Base-by-base conservation (phyloP, 2,113 vertebrate species). In the Lampris incognitus region DNA sequence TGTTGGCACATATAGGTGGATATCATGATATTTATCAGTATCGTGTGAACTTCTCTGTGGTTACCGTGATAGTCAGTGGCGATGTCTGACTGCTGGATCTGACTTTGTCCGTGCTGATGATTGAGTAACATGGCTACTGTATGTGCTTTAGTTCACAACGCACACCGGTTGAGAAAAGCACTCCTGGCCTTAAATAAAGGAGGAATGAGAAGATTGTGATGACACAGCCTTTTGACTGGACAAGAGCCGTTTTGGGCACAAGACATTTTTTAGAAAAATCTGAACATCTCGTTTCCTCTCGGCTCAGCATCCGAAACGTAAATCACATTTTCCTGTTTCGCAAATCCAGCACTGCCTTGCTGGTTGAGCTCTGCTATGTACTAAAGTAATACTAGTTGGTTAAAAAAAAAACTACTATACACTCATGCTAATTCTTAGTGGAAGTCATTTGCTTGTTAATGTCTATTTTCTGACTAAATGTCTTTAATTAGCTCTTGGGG, bases 101-200 rank as follows among this genome's bases (percentile, higher is more conserved):
- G 6, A n/a, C 60, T 42, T 46, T 46, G 10, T 63, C 60, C 60
- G 5, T 11, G 60, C 41, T 63, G 60, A 63, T 63, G 60, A 44
- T 8, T 55, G 51, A 68, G 52, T 52, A 56, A 40, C 66, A 24
- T 9, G 42, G 39, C 40, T 68, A 68, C 66, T 24, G 3, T 56
- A 56, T 39, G 7, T 8, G 41, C 11, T 24, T 63, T 11, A 4
- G 46, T 63, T 46, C 46, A 41, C 9, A 54, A 54, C 11, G 51
- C 4, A 54, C 51, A 11, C 10, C 4, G 4, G 51, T 10, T 54
- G 51, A 13, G 10, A 54, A 54, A 13, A 51, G 2, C 10, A 3
- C 51, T 54, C 24, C 24, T 24, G 24, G 51, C 4, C 13, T 54
- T 54, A 4, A 54, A 2, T 54, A 13, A 54, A 10, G 11, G 10